Evolutionary conservation across 2,113 vertebrate species (phyloP), one percentile per base, ranked within the genome.

Genomic region (Recurvirostra avosetta): DNA sequence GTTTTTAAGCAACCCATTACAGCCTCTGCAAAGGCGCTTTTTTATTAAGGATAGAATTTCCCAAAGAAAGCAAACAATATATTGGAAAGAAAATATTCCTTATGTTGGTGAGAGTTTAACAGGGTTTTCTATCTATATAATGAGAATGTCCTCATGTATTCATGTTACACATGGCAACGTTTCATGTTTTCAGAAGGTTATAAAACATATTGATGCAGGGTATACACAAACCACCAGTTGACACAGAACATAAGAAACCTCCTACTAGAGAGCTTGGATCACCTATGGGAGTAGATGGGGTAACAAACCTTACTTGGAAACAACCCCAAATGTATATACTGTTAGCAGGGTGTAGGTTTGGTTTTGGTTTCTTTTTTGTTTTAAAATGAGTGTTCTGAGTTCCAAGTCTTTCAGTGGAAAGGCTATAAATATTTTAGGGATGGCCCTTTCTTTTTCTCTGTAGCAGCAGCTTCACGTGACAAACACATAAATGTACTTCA

Each of bases 1-100:
- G 13, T 53, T 94, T 94, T 97, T 86, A 95, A 58, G 38, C 34
- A 90, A 80, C 38, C 15, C 76, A 65, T 92, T 91, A 52, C 77
- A 93, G 61, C 68, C 62, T 68, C 38, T 77, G 0, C 66, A 63
- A 94, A 95, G 88, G 61, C 92, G 30, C 8, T 56, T 76, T 92
- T 97, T 95, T 91, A 75, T 90, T 93, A 71, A 90, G 65, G 62
- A 41, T 66, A 84, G 36, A 66, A 59, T 92, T 91, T 95, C 91
- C 61, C 63, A 76, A 78, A 90, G 68, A 66, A 92, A 90, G 29
- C 27, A 81, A 95, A 70, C 36, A 87, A 21, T 75, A 68, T 47
- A 68, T 87, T 81, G 53, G n/a, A 88, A 86, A 71, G 27, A 93
- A 90, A 76, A 71, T 77, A 88, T 61, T 90, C n/a, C 34, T 80